Base-by-base conservation (phyloP, 2,113 vertebrate genomes). In the Ptilonorhynchus violaceus region DNA sequence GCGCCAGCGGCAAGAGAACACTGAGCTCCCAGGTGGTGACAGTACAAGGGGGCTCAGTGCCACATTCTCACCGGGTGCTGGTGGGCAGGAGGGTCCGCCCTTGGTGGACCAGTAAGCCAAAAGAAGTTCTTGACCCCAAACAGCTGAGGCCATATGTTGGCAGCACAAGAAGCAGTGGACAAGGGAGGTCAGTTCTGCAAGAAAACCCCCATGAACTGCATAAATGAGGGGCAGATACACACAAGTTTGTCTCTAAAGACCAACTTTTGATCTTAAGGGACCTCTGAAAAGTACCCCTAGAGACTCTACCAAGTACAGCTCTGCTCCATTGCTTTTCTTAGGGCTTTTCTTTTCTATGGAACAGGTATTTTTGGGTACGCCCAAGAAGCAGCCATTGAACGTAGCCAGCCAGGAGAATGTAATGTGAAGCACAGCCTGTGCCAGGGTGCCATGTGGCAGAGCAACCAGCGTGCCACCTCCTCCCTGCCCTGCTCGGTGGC, bases 1-100 rank as follows among this genome's bases (percentile, higher is more conserved):
- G 44, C 93, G 77, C 8, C 98, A 98, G 94, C 97, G 96, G 1
- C 98, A 98, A 44, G 99, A 99, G 94, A 98, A 98, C 97, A 95
- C 96, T 47, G 98, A 97, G 92, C 97, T 97, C 9, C 97, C 5
- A 1, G 28, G 68, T 3, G 93, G 88, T 23, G 98, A 98, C 76
- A 96, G 98, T 83, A 97, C 97, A 0, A 97, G 98, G 95, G 97
- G 97, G 46, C 95, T 89, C 0, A 92, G 98, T 66, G 97, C 93
- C 85, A 47, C 90, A 1, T 95, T 97, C 70, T 97, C 85, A 12
- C 21, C 35, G 2, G n/a, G 82, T 64, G 67, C 69, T 77, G 82
- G 52, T 15, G 55, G 44, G 47, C 85, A 25, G 55, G 33, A 72
- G 10, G 21, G 6, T 55, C 77, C 46, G 12, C 19, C 39, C 2